A percentile compares a stretch with the other conserved stretches of the same genome.
Evolutionary conservation across 1,140 invertebrate genomes (phyloP).

Genomic region (Papilio glaucus): DNA sequence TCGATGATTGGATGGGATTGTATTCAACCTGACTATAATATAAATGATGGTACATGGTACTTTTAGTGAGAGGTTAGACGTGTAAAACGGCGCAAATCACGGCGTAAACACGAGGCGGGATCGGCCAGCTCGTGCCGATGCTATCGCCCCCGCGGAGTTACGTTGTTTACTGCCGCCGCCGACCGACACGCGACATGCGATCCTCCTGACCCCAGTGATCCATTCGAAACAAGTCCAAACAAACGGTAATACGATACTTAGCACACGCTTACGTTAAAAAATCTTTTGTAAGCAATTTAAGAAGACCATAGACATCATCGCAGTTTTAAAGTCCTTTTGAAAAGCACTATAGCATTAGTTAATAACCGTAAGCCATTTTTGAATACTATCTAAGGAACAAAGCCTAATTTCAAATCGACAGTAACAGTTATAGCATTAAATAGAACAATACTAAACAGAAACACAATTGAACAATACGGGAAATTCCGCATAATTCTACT

Average conservation of each 20-base stretch:
- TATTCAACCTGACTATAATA: not conserved
- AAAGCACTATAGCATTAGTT: too few species aligned
- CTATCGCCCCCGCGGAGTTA: slow-evolving; percentile 29
- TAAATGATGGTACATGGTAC: slow-evolving; percentile 15
- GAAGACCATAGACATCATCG: not conserved
- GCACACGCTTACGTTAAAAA: not conserved
- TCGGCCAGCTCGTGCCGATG: slow-evolving; percentile 17
- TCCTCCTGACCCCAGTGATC: not conserved
- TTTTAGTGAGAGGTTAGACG: slow-evolving; percentile 15
- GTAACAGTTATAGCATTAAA: not conserved
- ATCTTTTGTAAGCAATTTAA: too few species aligned
- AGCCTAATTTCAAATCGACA: slow-evolving; percentile 3
- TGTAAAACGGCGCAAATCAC: slow-evolving; percentile 27
- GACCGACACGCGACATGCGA: slow-evolving; percentile 24
- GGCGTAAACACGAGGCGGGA: slow-evolving; percentile 23
- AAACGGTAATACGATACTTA: too few species aligned
- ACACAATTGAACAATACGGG: slow-evolving; percentile 33
- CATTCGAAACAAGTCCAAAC: too few species aligned
- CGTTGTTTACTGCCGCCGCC: slow-evolving; percentile 28
- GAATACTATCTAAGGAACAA: not conserved
- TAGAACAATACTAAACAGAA: slow-evolving; percentile 4
- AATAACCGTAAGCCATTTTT: not conserved
- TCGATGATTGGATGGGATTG: not conserved
- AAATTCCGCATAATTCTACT: slow-evolving; percentile 36
- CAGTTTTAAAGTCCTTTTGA: too few species aligned